Conservation (phyloP, 2,113 vertebrate genomes). For the Ancistrus triradiatus region DNA sequence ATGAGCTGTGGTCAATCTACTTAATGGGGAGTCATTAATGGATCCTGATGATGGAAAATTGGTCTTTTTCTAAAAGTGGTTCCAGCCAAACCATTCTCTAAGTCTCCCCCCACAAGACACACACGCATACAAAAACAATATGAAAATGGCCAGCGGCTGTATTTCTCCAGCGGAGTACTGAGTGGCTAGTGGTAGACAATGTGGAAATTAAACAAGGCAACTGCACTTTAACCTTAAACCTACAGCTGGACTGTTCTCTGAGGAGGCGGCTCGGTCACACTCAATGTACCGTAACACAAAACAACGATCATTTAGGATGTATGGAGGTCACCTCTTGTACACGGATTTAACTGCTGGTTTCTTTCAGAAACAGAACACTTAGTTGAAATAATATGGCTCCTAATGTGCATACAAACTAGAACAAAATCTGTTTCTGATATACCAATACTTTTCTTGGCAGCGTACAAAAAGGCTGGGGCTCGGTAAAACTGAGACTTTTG, state of each 20-base stretch:
- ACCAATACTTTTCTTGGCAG: slow-evolving; percentile 46
- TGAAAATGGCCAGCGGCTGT: slow-evolving; percentile 23
- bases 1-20: slow-evolving; percentile 27
- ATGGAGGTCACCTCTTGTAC: slow-evolving; percentile 42
- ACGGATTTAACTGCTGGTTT: slow-evolving; percentile 37
- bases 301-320: slow-evolving; percentile 51
- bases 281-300: slow-evolving; percentile 49
- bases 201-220: slow-evolving; percentile 20
- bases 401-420: slow-evolving; percentile 37
- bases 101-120: slow-evolving; percentile 30
- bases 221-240: slow-evolving; percentile 46
- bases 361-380: slow-evolving; percentile 35
- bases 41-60: slow-evolving; percentile 63
- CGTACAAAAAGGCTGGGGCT: slow-evolving; percentile 20
- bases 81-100: slow-evolving; percentile 54
- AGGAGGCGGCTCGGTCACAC: slow-evolving; percentile 18
- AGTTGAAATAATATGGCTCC: slow-evolving; percentile 37
- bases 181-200: slow-evolving; percentile 38
- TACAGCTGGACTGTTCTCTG: slow-evolving; percentile 38
- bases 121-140: too few species aligned
- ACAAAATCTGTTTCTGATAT: slow-evolving; percentile 9
- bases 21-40: slow-evolving; percentile 62
- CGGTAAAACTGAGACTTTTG: slow-evolving; percentile 39
- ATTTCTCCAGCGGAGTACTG: slow-evolving; percentile 39
- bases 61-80: slow-evolving; percentile 53